These are phyloP conservation scores for Clavelina lepadiformis DNA, from an alignment of 23 tunicate genomes.

Conservation along the genomic window DNA sequence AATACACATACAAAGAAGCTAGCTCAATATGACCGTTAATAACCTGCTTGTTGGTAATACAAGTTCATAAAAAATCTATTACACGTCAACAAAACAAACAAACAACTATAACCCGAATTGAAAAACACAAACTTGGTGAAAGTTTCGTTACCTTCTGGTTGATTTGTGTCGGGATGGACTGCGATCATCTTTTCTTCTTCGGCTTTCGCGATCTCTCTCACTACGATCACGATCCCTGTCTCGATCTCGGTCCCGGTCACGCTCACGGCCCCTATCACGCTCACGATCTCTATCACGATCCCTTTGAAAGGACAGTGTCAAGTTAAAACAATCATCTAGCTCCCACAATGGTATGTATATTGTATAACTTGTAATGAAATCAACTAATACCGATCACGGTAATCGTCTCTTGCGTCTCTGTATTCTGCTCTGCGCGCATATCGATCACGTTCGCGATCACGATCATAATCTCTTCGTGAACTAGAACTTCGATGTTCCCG, in stretches of 20 bases:
- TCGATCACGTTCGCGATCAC: constrained; percentile 48
- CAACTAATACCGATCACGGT: background rate
- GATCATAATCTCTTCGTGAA: constrained; percentile 58
- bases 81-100: background rate
- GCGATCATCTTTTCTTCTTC: constrained; percentile 64
- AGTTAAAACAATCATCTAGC: background rate
- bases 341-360: too few species aligned
- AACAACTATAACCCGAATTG: too few species aligned
- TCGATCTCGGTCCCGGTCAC: constrained; percentile 59
- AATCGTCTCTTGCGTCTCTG: constrained; percentile 12
- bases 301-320: background rate
- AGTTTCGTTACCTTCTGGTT: constrained; percentile 32
- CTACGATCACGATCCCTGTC: constrained; percentile 70
- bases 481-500: constrained; percentile 17
- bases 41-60: too few species aligned
- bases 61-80: background rate
- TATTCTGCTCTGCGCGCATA: constrained; percentile 44
- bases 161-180: constrained; percentile 68
- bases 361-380: too few species aligned
- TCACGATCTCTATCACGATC: constrained; percentile 29
- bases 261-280: constrained; percentile 35
- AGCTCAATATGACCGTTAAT: background rate
- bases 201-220: constrained; percentile 56
- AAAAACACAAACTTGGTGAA: background rate
- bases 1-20: background rate